Base-by-base conservation (phyloP, 2,113 vertebrate species). In the Columba janthina region DNA sequence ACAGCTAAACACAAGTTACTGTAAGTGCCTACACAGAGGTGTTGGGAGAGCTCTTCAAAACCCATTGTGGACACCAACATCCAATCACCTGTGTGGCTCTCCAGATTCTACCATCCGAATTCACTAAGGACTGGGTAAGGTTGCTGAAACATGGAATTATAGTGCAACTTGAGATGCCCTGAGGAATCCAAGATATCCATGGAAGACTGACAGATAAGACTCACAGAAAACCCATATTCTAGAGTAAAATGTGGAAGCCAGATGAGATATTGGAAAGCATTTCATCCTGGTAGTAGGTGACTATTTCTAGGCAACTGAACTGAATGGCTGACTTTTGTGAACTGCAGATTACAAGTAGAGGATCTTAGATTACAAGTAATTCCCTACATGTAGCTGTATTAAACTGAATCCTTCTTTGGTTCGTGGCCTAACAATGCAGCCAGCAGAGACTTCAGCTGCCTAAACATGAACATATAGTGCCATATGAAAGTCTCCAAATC, bases 71-170 rank as follows among this genome's bases (percentile, higher is more conserved):
- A 74, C 28, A 62, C 4, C 12, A 44, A 5, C 2, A 61, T 11
- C 26, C 5, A 10, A 14, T 53, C 61, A 81, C 4, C 6, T 80
- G 29, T 5, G 31, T 57, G 46, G 12, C n/a, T 93, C 5, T 76
- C 26, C 21, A 58, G 24, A 58, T 19, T 61, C 29, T 60, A 4
- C 32, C 22, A 5, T 28, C 56, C 50, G 28, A 50, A 65, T 34
- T 3, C 0, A 20, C 10, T 16, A 50, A 79, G 13, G n/a, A 2
- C 20, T 58, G 51, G 24, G 12, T 54, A 74, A 53, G 2, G 25
- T 42, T 75, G 13, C 31, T 60, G 58, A 75, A 92, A 65, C 32
- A 57, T 20, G 70, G 25, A 56, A 64, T 85, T 83, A n/a, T 56
- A 21, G 10, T 6, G 22, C 22, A 76, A 50, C 51, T 60, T 57